Conservation (phyloP, 2,113 vertebrate genomes). For the Sinocyclocheilus maitianheensis region DNA sequence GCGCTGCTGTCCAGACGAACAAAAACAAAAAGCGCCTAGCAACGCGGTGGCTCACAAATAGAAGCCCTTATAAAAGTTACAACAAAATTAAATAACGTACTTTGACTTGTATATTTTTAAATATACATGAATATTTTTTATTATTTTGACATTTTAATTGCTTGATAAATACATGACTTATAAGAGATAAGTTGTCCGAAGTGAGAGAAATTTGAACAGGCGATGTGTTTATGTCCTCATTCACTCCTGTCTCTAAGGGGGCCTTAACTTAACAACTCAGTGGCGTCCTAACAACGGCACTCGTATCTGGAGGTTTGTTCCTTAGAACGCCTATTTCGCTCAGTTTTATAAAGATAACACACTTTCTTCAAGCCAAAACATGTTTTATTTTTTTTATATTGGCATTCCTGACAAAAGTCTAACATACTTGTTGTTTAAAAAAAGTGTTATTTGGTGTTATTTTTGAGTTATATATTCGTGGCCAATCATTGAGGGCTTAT, state of each 20-base stretch:
- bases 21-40: conserved; percentile 61
- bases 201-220: conserved; percentile 41
- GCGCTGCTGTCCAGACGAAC: not conserved
- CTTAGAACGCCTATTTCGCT: not conserved
- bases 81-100: not conserved
- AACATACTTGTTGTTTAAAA: not conserved
- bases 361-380: conserved; percentile 22
- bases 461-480: not conserved
- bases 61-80: conserved; percentile 23
- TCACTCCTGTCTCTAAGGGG: not conserved
- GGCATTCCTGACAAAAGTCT: conserved; percentile 8
- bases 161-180: not conserved
- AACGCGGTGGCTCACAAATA: conserved; percentile 40
- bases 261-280: conserved; percentile 47
- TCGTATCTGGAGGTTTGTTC: not conserved
- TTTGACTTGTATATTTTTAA: not conserved
- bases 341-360: conserved; percentile 20
- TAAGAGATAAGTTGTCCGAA: not conserved
- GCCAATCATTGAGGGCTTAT: not conserved
- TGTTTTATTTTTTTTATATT: conserved; percentile 11
- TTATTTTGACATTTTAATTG: not conserved
- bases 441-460: not conserved
- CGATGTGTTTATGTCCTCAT: conserved; percentile 33
- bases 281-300: conserved; percentile 49
- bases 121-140: not conserved